These are phyloP conservation scores for Gambusia affinis DNA, from an alignment of 2,113 vertebrate species.

Conservation along the genomic window DNA sequence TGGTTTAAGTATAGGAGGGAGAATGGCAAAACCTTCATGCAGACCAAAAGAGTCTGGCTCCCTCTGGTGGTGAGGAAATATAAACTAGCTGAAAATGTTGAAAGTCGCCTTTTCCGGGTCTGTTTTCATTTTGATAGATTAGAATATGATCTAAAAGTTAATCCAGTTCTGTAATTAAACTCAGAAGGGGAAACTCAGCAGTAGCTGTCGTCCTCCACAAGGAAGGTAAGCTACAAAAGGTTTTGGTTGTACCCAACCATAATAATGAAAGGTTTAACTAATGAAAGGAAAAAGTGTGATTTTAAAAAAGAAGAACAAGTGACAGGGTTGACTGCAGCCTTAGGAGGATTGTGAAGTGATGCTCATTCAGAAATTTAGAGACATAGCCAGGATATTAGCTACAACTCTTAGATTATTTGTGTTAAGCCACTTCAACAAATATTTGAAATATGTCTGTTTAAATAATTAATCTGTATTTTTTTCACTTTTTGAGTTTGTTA, in stretches of 20 bases:
- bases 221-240: background rate
- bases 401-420: too few relatives aligned
- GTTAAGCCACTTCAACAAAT: too few relatives aligned
- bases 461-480: too few relatives aligned
- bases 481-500: background rate
- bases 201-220: background rate
- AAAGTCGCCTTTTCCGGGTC: background rate
- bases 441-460: too few relatives aligned
- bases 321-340: background rate
- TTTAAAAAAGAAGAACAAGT: background rate
- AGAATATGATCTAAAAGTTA: background rate
- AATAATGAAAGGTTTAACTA: background rate
- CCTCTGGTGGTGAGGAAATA: conserved; percentile 43
- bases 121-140: background rate
- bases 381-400: too few relatives aligned
- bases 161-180: background rate
- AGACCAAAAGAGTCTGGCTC: conserved; percentile 11
- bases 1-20: background rate
- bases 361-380: too few relatives aligned
- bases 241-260: background rate
- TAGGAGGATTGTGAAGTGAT: background rate
- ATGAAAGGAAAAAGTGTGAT: background rate
- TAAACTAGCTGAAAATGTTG: background rate
- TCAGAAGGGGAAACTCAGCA: background rate
- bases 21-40: background rate